phyloP scores from a whole-genome alignment of 2,797 vertebrate genomes.

The Pempheris klunzingeri region DNA sequence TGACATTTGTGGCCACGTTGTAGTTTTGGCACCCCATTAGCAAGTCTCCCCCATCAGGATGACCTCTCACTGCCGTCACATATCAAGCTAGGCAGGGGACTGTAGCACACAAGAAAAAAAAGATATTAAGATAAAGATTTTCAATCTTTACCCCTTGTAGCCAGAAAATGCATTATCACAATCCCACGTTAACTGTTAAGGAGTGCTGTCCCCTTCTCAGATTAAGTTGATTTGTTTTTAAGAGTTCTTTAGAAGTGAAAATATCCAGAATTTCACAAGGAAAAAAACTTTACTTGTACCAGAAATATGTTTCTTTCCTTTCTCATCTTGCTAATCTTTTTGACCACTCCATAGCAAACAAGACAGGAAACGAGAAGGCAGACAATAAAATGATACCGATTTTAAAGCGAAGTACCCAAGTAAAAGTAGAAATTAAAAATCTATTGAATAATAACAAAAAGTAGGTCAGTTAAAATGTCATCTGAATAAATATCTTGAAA shows the following conservation, averaged over 20 bases:
- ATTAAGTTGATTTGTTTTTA: background rate
- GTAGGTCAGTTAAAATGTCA: too few species aligned
- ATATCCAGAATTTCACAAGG: background rate
- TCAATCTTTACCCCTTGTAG: background rate
- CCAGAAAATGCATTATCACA: background rate
- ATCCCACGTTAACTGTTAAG: background rate
- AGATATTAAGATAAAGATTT: background rate
- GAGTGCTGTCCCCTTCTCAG: background rate
- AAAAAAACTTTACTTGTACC: background rate
- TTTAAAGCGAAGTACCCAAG: too few species aligned
- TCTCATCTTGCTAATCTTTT: background rate
- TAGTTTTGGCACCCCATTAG: slow-evolving; percentile 60
- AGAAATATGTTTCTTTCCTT: background rate
- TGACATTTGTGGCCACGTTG: slow-evolving; percentile 42
- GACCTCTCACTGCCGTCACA: slow-evolving; percentile 21
- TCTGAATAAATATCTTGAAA: background rate
- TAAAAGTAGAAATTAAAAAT: too few species aligned
- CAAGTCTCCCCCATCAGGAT: slow-evolving; percentile 20
- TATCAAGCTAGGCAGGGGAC: background rate
- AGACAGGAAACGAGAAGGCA: too few species aligned
- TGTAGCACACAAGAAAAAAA: slow-evolving; percentile 1
- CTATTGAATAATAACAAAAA: too few species aligned
- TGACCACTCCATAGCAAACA: too few species aligned
- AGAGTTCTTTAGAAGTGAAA: background rate
- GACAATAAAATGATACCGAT: too few species aligned